A percentile compares a stretch with the other conserved stretches of the same genome.
Conservation (phyloP, 2,888 invertebrate species). For the Perdita meconis region DNA sequence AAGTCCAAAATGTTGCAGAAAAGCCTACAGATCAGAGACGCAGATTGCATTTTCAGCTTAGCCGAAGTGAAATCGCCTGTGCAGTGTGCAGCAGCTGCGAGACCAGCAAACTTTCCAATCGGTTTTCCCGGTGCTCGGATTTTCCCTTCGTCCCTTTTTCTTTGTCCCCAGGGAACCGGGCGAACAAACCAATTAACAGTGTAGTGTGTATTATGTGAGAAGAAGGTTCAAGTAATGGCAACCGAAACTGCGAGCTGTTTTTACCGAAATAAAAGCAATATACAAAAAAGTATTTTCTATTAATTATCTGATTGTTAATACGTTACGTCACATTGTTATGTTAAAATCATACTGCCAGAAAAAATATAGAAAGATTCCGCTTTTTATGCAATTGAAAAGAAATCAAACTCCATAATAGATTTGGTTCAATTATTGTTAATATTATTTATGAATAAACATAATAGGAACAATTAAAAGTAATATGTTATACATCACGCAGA, state of each 20-base stretch:
- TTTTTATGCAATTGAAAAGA: neutral
- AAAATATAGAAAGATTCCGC: neutral
- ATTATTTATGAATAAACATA: too few species aligned
- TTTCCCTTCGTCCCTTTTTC: slow-evolving; percentile 41
- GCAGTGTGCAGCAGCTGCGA: slow-evolving; percentile 59
- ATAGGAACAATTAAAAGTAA: too few species aligned
- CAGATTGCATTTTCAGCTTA: slow-evolving; percentile 50
- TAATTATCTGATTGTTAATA: neutral
- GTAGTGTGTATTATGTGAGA: neutral
- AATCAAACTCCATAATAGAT: too few species aligned
- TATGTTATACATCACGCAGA: too few species aligned
- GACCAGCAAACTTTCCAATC: slow-evolving; percentile 54
- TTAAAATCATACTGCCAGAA: neutral
- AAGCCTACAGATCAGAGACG: slow-evolving; percentile 46
- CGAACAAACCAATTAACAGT: neutral
- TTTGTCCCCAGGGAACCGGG: neutral
- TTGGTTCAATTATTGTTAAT: too few species aligned
- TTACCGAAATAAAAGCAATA: neutral
- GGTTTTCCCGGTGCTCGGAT: slow-evolving; percentile 58
- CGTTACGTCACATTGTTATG: neutral
- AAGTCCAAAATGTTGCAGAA: slow-evolving; percentile 6
- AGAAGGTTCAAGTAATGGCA: neutral
- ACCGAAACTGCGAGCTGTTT: neutral
- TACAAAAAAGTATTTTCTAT: neutral
- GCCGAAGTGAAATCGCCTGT: slow-evolving; percentile 55